These are phyloP conservation scores for Acanthopagrus latus DNA, from an alignment of 2,797 vertebrate species.

Conservation along the genomic window DNA sequence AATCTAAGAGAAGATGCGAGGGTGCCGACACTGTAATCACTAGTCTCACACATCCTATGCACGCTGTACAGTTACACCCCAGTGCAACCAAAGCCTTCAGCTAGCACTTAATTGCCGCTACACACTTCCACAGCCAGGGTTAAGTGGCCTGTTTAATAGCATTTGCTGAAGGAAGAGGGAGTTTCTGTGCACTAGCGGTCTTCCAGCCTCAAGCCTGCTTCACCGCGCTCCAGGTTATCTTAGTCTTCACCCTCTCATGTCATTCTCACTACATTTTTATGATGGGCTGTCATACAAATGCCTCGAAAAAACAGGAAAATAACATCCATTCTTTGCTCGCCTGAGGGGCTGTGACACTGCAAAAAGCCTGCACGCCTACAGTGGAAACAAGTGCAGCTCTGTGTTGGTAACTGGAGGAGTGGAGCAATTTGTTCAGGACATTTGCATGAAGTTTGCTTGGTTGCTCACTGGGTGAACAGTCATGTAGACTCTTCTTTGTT, in stretches of 20 bases:
- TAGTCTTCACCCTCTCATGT: neutral
- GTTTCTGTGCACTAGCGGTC: slow-evolving; percentile 21
- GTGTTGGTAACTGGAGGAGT: slow-evolving; percentile 57
- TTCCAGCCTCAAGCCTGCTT: neutral
- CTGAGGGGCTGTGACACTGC: slow-evolving; percentile 30
- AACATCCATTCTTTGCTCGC: slow-evolving; percentile 34
- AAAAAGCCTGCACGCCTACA: slow-evolving; percentile 50
- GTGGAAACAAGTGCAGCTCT: slow-evolving; percentile 67
- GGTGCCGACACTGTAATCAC: neutral
- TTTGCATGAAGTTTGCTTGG: slow-evolving; percentile 65
- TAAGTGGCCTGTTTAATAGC: slow-evolving; percentile 9
- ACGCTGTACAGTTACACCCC: neutral
- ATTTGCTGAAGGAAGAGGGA: slow-evolving; percentile 3
- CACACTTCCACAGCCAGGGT: slow-evolving; percentile 4
- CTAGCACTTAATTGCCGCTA: neutral
- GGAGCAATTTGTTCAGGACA: slow-evolving; percentile 47
- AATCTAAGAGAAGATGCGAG: neutral
- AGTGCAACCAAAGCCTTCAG: neutral
- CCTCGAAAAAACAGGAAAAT: slow-evolving; percentile 14
- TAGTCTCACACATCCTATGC: neutral
- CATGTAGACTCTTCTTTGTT: neutral
- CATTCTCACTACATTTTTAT: slow-evolving; percentile 3
- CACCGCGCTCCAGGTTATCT: slow-evolving; percentile 8
- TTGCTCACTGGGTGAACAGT: slow-evolving; percentile 44
- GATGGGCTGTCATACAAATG: neutral